phyloP scores from a whole-genome alignment of 2,797 vertebrate genomes.

The Acanthurus lineatus region DNA sequence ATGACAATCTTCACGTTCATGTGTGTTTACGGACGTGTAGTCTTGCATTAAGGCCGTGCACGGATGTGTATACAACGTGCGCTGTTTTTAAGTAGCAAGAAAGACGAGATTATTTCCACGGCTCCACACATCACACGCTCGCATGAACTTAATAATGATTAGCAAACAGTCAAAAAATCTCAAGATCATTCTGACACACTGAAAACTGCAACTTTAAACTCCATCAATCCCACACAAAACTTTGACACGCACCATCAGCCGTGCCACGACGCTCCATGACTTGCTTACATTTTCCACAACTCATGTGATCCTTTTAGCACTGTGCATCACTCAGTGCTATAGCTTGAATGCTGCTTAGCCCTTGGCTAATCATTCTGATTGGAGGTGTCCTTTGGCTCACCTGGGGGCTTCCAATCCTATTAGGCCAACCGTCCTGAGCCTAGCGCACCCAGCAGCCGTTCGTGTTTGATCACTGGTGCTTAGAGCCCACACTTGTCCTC shows the following conservation, averaged over 20 bases:
- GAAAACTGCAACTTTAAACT: conserved; percentile 67
- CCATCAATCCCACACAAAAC: conserved; percentile 64
- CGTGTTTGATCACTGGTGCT: conserved; percentile 88
- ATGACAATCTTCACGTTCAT: conserved; percentile 18
- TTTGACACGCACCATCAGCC: conserved; percentile 68
- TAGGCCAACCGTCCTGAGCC: conserved; percentile 87
- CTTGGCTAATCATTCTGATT: conserved; percentile 83
- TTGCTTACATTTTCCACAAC: conserved; percentile 64
- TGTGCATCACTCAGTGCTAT: conserved; percentile 69
- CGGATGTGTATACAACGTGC: conserved; percentile 30
- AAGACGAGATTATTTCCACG: conserved; percentile 54
- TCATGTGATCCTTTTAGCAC: conserved; percentile 76
- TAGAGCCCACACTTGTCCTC: conserved; percentile 87
- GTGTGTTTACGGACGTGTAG: conserved; percentile 20
- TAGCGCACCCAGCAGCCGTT: conserved; percentile 78
- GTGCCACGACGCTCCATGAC: conserved; percentile 50
- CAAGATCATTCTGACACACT: conserved; percentile 59
- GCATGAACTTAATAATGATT: conserved; percentile 62
- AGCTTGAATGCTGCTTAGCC: conserved; percentile 76
- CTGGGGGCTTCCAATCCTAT: conserved; percentile 90
- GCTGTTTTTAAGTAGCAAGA: conserved; percentile 52
- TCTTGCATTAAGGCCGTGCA: conserved; percentile 27
- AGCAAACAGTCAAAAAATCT: conserved; percentile 61
- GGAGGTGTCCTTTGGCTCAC: conserved; percentile 87
- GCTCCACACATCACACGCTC: conserved; percentile 54